A percentile compares a stretch with the other conserved stretches of the same genome.
These are phyloP conservation scores for Protobothrops flavoviridis DNA, from an alignment of 2,113 vertebrate genomes.

Conservation along the genomic window DNA sequence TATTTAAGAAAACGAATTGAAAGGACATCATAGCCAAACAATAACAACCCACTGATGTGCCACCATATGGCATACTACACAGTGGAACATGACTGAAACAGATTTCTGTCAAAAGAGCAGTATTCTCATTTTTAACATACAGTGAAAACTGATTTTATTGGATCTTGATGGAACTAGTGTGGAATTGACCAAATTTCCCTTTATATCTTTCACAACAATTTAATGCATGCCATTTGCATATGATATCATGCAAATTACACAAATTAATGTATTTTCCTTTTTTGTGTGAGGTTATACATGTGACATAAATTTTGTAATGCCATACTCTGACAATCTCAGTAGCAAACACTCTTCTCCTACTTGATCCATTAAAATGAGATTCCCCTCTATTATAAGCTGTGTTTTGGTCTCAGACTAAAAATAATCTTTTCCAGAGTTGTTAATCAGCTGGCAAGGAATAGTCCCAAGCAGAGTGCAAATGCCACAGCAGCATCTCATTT, in stretches of 20 bases:
- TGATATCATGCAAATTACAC: background rate
- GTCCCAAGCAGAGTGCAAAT: background rate
- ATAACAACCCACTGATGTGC: conserved; percentile 88
- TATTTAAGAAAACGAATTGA: conserved; percentile 71
- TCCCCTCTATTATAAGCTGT: background rate
- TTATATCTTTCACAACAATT: background rate
- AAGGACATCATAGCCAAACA: conserved; percentile 84
- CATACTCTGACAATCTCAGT: background rate
- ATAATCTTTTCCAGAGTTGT: background rate
- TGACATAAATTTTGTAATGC: background rate
- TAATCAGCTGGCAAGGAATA: background rate
- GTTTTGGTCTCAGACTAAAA: background rate
- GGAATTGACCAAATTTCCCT: background rate
- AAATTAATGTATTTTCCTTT: background rate
- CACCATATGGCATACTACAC: conserved; percentile 88
- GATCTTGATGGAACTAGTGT: background rate
- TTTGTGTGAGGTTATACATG: background rate
- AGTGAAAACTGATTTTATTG: conserved; percentile 51
- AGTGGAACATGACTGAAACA: conserved; percentile 79
- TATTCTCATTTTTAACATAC: conserved; percentile 75
- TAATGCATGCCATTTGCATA: background rate
- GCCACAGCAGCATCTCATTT: background rate
- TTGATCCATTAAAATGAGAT: background rate
- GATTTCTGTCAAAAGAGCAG: conserved; percentile 71
- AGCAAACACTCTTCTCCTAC: background rate